Evolutionary conservation across 2,888 invertebrate genomes (phyloP), one percentile per base, ranked within the genome.

Genomic region (Drosophila longiperda): DNA sequence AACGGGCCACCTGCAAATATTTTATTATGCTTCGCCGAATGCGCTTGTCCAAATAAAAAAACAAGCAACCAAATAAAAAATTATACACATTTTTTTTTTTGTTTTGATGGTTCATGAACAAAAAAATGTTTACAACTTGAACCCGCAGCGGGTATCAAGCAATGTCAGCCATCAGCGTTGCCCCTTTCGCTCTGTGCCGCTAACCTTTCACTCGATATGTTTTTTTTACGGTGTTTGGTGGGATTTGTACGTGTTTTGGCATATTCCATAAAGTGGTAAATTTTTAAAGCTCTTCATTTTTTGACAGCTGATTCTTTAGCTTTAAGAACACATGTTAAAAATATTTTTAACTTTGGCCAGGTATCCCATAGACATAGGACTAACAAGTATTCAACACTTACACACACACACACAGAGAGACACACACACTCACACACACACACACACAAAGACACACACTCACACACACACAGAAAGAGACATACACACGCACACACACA

Each of bases 1-100:
- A 42, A 38, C 55, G 32, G 59, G 52, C 72, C 74, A 75, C 83
- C 80, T 79, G 86, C 71, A 88, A 90, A 90, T 79, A 90, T 86
- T 87, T 87, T 85, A 88, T 88, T 87, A 87, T 90, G 90, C 88
- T 78, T 74, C 80, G 62, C 53, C 71, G 71, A 74, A 58, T 86
- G 68, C 62, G 73, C 59, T 48, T 20, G 49, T 29, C 53, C 36
- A 63, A 61, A 61, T 54, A 45, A 59, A 54, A 36, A 33, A 38
- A 55, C 8, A 38, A 7, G 45, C n/a, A 42, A 66, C 50, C 42
- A 62, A 34, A 26, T 42, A 60, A 54, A 65, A 77, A 59, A 40
- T 23, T 33, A 61, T 23, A n/a, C 11, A 20, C n/a, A 11, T 23
- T 23, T 23, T 3, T 6, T 15, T 26, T 36, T 66, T 48, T 66